Evolutionary conservation across 2,797 vertebrate genomes (phyloP).

Genomic region (Gallinago solitaria): DNA sequence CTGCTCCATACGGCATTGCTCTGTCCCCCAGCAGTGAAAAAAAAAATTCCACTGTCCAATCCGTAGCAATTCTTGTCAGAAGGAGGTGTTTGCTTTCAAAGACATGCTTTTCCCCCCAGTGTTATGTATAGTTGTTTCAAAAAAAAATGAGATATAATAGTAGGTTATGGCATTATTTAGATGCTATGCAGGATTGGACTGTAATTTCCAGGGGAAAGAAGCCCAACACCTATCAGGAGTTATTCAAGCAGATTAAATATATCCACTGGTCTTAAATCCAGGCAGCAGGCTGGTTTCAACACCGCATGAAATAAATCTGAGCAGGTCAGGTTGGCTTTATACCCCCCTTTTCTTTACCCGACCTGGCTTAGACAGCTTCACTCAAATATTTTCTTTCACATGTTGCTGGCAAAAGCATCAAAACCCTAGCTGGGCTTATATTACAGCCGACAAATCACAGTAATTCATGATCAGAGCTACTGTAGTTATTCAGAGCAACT

Average conservation of each 20-base stretch:
- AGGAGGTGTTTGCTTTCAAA: neutral
- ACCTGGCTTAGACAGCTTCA: slow-evolving; percentile 12
- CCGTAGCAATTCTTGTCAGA: neutral
- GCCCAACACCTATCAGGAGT: neutral
- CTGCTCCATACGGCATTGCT: neutral
- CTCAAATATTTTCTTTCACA: slow-evolving; percentile 64
- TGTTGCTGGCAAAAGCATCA: slow-evolving; percentile 61
- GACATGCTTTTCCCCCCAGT: neutral
- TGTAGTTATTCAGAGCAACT: slow-evolving; percentile 44
- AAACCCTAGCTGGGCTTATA: slow-evolving; percentile 54
- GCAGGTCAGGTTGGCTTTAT: neutral
- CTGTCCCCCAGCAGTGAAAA: neutral
- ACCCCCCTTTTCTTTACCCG: neutral
- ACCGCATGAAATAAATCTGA: slow-evolving; percentile 21
- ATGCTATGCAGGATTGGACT: neutral
- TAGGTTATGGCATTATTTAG: slow-evolving; percentile 35
- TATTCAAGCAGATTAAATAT: slow-evolving; percentile 16
- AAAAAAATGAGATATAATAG: neutral
- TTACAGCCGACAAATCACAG: slow-evolving; percentile 71
- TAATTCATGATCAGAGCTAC: slow-evolving; percentile 68
- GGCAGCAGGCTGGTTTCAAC: neutral
- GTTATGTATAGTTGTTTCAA: neutral
- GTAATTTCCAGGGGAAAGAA: slow-evolving; percentile 32
- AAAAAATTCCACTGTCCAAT: neutral
- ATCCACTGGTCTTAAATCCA: slow-evolving; percentile 34